These are phyloP conservation scores for Dorcus parallelipipedus DNA, from an alignment of 2,888 invertebrate species.

Conservation along the genomic window DNA sequence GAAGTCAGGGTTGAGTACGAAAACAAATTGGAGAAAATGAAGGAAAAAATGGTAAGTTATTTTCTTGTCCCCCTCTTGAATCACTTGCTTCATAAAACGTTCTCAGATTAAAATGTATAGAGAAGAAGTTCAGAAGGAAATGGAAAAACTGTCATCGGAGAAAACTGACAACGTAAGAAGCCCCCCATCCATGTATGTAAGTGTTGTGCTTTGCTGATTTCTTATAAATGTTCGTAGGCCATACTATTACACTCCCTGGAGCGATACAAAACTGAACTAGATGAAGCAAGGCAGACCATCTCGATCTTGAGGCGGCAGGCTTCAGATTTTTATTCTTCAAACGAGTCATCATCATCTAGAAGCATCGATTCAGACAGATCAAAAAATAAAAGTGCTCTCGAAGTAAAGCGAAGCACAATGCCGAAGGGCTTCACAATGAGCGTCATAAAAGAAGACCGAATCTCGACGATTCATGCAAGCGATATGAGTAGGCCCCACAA, in stretches of 20 bases:
- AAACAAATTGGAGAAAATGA: constrained; percentile 73
- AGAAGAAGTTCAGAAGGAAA: constrained; percentile 61
- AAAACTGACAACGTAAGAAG: constrained; percentile 54
- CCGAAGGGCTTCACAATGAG: too few species aligned
- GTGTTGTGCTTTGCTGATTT: not conserved
- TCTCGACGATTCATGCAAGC: too few species aligned
- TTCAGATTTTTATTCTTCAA: too few species aligned
- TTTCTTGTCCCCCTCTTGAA: constrained; percentile 2
- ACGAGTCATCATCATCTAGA: too few species aligned
- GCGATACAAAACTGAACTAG: constrained; percentile 8
- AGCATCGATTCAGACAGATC: too few species aligned
- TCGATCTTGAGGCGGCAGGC: constrained; percentile 6
- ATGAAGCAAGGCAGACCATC: constrained; percentile 17
- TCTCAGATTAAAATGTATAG: constrained; percentile 58
- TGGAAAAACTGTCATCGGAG: constrained; percentile 53
- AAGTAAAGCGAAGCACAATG: too few species aligned
- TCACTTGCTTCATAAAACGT: not conserved
- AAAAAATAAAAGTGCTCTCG: too few species aligned
- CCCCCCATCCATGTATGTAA: not conserved
- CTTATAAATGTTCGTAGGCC: constrained; percentile 1
- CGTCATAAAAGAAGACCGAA: too few species aligned
- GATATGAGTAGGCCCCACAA: constrained; percentile 24
- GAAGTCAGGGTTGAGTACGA: constrained; percentile 67
- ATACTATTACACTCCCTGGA: constrained; percentile 3
- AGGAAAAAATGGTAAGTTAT: constrained; percentile 74